Evolutionary conservation across 2,888 invertebrate genomes (phyloP).

Genomic region (Tetramorium bicarinatum): DNA sequence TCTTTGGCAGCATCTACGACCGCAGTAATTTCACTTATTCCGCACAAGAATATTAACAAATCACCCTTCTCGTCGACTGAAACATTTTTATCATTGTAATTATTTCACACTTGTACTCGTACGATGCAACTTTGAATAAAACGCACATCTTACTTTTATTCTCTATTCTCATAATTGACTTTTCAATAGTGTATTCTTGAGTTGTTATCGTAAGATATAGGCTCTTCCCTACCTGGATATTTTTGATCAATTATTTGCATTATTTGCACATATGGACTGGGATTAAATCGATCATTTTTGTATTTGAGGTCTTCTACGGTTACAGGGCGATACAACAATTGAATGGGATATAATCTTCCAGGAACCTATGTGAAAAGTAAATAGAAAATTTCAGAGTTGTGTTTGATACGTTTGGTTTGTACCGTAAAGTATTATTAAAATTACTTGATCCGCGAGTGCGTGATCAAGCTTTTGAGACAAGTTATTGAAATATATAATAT

Average conservation of each 20-base stretch:
- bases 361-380: slow-evolving; percentile 90
- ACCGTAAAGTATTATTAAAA: background rate
- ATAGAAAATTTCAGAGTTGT: background rate
- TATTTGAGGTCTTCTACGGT: slow-evolving; percentile 88
- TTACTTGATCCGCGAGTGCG: background rate
- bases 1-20: slow-evolving; percentile 95
- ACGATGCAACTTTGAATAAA: background rate
- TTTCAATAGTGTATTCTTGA: background rate
- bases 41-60: slow-evolving; percentile 97
- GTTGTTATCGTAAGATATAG: slow-evolving; percentile 19
- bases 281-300: slow-evolving; percentile 93
- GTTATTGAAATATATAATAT: slow-evolving; percentile 6
- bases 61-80: slow-evolving; percentile 95
- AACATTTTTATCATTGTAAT: slow-evolving; percentile 62
- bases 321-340: slow-evolving; percentile 94
- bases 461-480: background rate
- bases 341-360: slow-evolving; percentile 97
- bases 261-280: slow-evolving; percentile 96
- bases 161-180: background rate
- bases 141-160: slow-evolving; percentile 7
- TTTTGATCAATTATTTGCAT: slow-evolving; percentile 97
- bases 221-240: slow-evolving; percentile 89
- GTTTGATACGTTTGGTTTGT: background rate
- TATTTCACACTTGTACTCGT: slow-evolving; percentile 9
- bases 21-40: slow-evolving; percentile 96